Evolutionary conservation across 2,797 vertebrate genomes (phyloP).

Genomic region (Rhinoraja longicauda): DNA sequence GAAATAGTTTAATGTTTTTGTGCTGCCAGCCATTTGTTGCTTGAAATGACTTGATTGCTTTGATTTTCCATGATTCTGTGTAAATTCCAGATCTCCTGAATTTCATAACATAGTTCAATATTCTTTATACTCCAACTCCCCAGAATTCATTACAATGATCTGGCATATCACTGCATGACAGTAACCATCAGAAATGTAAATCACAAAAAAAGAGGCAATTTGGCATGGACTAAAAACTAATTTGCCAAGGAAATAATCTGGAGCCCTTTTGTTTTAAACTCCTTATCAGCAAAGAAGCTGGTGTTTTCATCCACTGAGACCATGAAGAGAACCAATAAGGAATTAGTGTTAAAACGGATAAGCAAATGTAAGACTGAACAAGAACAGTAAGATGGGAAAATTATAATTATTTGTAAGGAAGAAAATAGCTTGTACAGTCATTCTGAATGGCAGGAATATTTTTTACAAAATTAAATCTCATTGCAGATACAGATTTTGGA

Average conservation of each 20-base stretch:
- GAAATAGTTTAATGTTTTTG: neutral
- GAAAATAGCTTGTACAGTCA: neutral
- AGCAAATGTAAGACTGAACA: neutral
- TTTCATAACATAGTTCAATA: neutral
- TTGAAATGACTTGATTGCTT: neutral
- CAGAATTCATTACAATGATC: neutral
- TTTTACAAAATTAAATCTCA: neutral
- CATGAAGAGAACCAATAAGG: neutral
- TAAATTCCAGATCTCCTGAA: neutral
- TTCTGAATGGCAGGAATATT: neutral
- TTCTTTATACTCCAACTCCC: neutral
- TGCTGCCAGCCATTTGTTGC: neutral
- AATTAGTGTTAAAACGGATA: neutral
- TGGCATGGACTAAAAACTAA: too few relatives aligned
- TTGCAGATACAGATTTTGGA: constrained; percentile 35
- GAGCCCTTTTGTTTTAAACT: neutral
- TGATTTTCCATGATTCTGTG: neutral
- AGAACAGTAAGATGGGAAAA: neutral
- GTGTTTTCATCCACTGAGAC: neutral
- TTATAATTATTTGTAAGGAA: neutral
- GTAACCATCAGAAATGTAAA: neutral
- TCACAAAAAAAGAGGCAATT: too few relatives aligned
- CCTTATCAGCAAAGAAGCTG: neutral
- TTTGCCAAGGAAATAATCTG: neutral
- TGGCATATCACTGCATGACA: neutral